Evolutionary conservation across 2,888 invertebrate genomes (phyloP).

Genomic region (Coenonympha glycerion): DNA sequence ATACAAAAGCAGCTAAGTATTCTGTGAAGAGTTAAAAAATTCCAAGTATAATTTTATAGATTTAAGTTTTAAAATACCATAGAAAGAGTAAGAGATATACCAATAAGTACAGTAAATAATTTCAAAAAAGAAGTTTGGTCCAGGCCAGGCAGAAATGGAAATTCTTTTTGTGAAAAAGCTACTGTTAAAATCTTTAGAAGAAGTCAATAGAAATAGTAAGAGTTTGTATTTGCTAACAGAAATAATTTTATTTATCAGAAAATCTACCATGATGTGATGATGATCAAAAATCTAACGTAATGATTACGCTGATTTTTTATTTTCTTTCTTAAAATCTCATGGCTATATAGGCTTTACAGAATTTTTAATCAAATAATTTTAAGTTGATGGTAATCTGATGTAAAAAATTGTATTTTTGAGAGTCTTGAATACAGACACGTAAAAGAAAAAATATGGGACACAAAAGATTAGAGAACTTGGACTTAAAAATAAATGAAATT

Average conservation of each 20-base stretch:
- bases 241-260: neutral
- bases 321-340: too few relatives aligned
- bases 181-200: neutral
- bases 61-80: neutral
- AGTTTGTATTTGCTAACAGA: neutral
- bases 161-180: neutral
- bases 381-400: too few relatives aligned
- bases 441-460: too few relatives aligned
- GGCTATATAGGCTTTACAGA: too few relatives aligned
- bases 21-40: neutral
- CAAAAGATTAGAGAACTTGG: too few relatives aligned
- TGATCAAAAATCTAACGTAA: neutral
- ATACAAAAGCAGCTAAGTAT: neutral
- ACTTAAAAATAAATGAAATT: too few relatives aligned
- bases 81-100: conserved; percentile 36
- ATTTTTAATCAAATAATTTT: too few relatives aligned
- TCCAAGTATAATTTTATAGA: neutral
- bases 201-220: neutral
- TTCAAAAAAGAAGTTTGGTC: conserved; percentile 61
- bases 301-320: too few relatives aligned
- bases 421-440: too few relatives aligned
- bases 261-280: too few relatives aligned
- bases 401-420: too few relatives aligned
- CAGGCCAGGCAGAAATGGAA: conserved; percentile 31
- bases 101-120: conserved; percentile 45